These are phyloP conservation scores for Eudyptes chrysolophus DNA, from an alignment of 2,113 vertebrate species.

Conservation along the genomic window DNA sequence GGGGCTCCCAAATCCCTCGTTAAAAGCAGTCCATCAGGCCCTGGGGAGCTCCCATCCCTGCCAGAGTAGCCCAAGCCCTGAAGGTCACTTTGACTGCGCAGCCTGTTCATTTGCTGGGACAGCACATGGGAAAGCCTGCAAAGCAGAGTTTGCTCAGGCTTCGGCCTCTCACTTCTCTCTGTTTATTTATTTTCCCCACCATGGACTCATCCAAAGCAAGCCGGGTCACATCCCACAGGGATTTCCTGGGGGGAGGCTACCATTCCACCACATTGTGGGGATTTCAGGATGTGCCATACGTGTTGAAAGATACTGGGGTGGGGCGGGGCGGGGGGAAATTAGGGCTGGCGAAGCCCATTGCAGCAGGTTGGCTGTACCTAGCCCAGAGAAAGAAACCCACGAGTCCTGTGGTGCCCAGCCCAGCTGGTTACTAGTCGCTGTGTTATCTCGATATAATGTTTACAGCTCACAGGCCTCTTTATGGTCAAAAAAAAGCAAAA, in stretches of 20 bases:
- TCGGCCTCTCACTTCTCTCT: background rate
- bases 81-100: background rate
- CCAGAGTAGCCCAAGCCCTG: background rate
- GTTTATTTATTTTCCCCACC: background rate
- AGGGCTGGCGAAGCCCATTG: background rate
- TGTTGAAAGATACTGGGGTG: background rate
- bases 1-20: background rate
- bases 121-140: background rate
- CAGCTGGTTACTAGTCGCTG: background rate
- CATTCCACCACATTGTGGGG: fast-evolving
- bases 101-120: background rate
- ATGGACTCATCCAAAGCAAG: background rate
- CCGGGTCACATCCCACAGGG: background rate
- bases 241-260: background rate
- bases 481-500: background rate
- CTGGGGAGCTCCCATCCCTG: background rate
- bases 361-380: background rate
- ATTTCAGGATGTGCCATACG: background rate
- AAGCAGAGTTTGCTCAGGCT: background rate
- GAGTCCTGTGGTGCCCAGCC: background rate
- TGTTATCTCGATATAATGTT: background rate
- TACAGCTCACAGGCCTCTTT: background rate
- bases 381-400: background rate
- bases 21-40: background rate
- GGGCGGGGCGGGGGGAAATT: background rate